Evolutionary conservation across 2,888 invertebrate genomes (phyloP).

Genomic region (Drosophila siamana): DNA sequence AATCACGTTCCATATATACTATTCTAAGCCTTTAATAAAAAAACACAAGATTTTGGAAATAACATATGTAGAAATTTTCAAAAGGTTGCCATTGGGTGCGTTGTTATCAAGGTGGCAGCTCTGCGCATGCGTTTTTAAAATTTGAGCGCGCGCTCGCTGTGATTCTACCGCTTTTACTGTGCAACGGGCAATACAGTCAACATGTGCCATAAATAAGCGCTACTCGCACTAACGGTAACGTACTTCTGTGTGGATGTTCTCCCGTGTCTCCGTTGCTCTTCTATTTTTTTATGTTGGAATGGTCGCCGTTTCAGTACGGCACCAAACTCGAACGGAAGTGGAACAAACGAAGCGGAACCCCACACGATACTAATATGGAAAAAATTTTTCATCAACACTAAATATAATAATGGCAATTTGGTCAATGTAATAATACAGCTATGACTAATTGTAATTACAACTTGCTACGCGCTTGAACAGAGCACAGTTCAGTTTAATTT

Average conservation of each 20-base stretch:
- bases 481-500: slow-evolving; percentile 9
- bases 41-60: slow-evolving; percentile 9
- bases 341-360: slow-evolving; percentile 79
- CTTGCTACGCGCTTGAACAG: slow-evolving; percentile 23
- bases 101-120: slow-evolving; percentile 25
- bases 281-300: slow-evolving; percentile 3
- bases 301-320: slow-evolving; percentile 64
- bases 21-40: slow-evolving; percentile 38
- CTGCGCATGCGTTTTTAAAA: slow-evolving; percentile 60
- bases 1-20: slow-evolving; percentile 34
- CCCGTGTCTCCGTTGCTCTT: slow-evolving; percentile 51
- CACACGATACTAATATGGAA: slow-evolving; percentile 63
- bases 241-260: slow-evolving; percentile 61
- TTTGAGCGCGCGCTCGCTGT: slow-evolving; percentile 30
- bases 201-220: slow-evolving; percentile 77
- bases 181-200: slow-evolving; percentile 63
- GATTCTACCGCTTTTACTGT: slow-evolving; percentile 26
- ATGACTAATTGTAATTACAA: slow-evolving; percentile 60
- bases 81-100: slow-evolving; percentile 4
- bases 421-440: slow-evolving; percentile 46
- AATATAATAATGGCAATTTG: slow-evolving; percentile 53
- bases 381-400: slow-evolving; percentile 64
- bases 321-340: slow-evolving; percentile 72
- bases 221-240: slow-evolving; percentile 65
- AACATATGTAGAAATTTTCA: not conserved